Evolutionary conservation across 1,140 invertebrate species (phyloP).

Genomic region (Pseudomyrmex sp.): DNA sequence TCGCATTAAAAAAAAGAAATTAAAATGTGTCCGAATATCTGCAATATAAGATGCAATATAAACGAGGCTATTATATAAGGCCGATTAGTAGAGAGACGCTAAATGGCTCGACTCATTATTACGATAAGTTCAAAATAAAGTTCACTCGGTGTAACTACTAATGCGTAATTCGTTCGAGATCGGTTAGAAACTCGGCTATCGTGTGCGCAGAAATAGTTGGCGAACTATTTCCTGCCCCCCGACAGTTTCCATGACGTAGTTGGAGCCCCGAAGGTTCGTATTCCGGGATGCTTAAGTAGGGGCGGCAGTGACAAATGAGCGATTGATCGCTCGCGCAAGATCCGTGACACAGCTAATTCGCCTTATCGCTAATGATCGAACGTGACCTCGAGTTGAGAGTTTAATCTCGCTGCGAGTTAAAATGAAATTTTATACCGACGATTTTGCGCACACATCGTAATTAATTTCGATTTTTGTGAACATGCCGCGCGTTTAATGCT

Average conservation of each 20-base stretch:
- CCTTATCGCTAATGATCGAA: constrained; percentile 1
- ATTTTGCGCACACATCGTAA: not conserved
- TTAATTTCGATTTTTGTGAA: constrained; percentile 39
- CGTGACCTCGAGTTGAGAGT: not conserved
- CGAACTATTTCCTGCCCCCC: constrained; percentile 58
- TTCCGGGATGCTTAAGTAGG: constrained; percentile 18
- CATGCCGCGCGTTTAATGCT: not conserved
- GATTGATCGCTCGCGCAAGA: constrained; percentile 28
- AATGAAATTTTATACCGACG: constrained; percentile 28
- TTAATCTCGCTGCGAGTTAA: constrained; percentile 6
- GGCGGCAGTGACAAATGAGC: constrained; percentile 30
- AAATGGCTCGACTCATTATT: constrained; percentile 1
- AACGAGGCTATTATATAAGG: not conserved
- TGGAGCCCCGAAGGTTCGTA: constrained; percentile 11
- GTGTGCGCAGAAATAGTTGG: constrained; percentile 61
- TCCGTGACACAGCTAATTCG: constrained; percentile 8
- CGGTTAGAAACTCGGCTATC: constrained; percentile 63
- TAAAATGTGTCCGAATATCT: not conserved
- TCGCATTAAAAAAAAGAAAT: not conserved
- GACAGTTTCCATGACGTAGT: constrained; percentile 33
- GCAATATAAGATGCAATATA: not conserved
- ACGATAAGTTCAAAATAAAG: constrained; percentile 13
- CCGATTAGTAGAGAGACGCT: not conserved
- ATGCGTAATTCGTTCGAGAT: constrained; percentile 61
- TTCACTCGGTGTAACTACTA: constrained; percentile 17